Conservation (phyloP, 92 coral and sea anemone genomes). For the Meandrina meandrites region DNA sequence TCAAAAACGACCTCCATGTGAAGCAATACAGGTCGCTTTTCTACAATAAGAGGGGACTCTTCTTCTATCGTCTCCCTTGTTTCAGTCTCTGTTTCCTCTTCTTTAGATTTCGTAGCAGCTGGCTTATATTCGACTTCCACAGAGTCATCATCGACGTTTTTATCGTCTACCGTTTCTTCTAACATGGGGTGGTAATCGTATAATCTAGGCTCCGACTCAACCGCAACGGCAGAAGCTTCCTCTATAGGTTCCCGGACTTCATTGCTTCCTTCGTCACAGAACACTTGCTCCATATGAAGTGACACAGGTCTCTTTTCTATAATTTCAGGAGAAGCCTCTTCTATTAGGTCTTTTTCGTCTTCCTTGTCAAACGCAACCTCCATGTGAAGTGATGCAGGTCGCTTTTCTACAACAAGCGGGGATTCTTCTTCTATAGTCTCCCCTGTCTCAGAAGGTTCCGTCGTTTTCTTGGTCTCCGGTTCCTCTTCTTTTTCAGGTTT, state of each 20-base stretch:
- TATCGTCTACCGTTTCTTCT: not conserved
- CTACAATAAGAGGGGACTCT: not conserved
- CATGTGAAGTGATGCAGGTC: not conserved
- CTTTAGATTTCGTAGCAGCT: no score
- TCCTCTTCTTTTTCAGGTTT: not conserved
- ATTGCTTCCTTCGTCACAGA: not conserved
- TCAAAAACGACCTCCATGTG: slow-evolving; percentile 6
- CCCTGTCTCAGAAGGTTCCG: not conserved
- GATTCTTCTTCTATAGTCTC: not conserved
- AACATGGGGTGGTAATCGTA: not conserved
- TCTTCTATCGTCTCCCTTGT: not conserved
- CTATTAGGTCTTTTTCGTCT: not conserved
- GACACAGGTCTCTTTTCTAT: slow-evolving; percentile 11
- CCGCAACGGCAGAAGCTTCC: slow-evolving; percentile 6
- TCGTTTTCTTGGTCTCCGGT: no score
- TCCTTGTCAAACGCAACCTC: slow-evolving; percentile 1
- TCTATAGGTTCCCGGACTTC: slow-evolving; percentile 7
- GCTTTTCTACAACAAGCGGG: not conserved
- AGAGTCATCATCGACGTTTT: not conserved
- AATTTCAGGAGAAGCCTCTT: slow-evolving; percentile 10
- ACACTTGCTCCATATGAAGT: slow-evolving; percentile 5
- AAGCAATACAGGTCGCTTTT: not conserved
- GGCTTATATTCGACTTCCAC: not conserved
- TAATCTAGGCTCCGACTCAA: not conserved
- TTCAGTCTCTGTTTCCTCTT: not conserved